Evolutionary conservation across 2,113 vertebrate genomes (phyloP), one percentile per base, ranked within the genome.

Genomic region (Chlamydotis undulata): DNA sequence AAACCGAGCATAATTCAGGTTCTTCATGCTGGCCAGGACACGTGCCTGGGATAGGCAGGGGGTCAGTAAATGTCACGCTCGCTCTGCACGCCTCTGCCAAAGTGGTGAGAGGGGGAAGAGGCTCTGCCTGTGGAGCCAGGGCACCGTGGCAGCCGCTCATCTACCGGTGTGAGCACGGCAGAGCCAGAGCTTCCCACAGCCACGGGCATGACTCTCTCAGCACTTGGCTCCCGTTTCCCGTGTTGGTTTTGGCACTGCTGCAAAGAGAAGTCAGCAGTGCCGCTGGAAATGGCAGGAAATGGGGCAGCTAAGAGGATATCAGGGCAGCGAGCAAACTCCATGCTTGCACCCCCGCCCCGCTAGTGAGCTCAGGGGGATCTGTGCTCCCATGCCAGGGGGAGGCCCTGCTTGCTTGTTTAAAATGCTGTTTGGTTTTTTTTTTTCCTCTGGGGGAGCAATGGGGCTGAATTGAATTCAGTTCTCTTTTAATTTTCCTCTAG

Each of bases 101-200:
- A 79, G 71, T 14, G 45, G 25, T 69, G 68, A 57, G 71, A 75
- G 28, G 31, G 33, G n/a, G 37, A 35, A 37, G 59, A 37, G 73
- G 73, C 73, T 86, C 53, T 88, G 45, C 45, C n/a, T 26, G 50
- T 18, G 68, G 55, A 52, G 37, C 14, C 43, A 26, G 60, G 31
- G 26, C 4, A 0, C 69, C 0, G 0, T 9, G 67, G 77, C 68
- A 63, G 47, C 69, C 2, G 1, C 69, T 56, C 16, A 5, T 23
- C 19, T 61, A 12, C 69, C 0, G 0, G 57, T 55, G 23, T 17
- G 69, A 87, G 64, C 74, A 26, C 0, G 0, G 73, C 61, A 70
- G 52, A 89, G 57, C 78, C 6, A 7, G 67, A 69, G 57, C 53
- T 18, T 93, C 84, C 67, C 63, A 4, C 21, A 23, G 65, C 65